Conservation (phyloP, 2,888 invertebrate genomes). For the Polietes domitor region DNA sequence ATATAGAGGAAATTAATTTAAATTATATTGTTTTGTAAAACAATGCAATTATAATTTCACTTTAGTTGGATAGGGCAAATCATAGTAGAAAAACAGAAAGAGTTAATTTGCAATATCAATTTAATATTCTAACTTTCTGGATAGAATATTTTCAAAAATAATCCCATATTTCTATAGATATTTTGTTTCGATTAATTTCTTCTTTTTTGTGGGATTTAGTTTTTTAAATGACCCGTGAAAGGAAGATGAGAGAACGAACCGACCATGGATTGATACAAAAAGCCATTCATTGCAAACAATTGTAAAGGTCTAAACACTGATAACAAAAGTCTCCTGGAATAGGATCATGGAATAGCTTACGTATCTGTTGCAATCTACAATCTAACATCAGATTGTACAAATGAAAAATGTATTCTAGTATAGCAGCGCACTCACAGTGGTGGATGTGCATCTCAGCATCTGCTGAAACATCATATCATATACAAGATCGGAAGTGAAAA, state of each 20-base stretch:
- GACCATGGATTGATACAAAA: background rate
- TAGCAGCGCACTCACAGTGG: background rate
- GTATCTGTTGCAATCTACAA: background rate
- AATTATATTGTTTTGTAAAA: conserved; percentile 50
- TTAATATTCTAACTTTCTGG: background rate
- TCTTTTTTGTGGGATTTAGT: background rate
- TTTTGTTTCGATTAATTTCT: background rate
- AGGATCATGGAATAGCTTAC: background rate
- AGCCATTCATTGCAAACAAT: background rate
- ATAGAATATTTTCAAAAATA: background rate
- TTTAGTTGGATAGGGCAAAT: background rate
- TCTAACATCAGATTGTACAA: background rate
- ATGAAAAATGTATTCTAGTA: background rate
- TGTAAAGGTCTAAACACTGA: background rate
- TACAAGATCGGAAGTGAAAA: too few relatives aligned
- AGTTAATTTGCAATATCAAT: too few relatives aligned
- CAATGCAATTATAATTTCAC: background rate
- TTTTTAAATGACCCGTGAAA: background rate
- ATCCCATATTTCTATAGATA: background rate
- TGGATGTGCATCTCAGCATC: too few relatives aligned
- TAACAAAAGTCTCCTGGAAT: conserved; percentile 19
- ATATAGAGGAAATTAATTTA: conserved; percentile 50
- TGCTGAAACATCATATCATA: too few relatives aligned
- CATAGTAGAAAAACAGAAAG: too few relatives aligned
- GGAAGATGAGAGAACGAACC: too few relatives aligned